phyloP scores from a whole-genome alignment of 2,888 invertebrate species.

The Diaperis boleti region DNA sequence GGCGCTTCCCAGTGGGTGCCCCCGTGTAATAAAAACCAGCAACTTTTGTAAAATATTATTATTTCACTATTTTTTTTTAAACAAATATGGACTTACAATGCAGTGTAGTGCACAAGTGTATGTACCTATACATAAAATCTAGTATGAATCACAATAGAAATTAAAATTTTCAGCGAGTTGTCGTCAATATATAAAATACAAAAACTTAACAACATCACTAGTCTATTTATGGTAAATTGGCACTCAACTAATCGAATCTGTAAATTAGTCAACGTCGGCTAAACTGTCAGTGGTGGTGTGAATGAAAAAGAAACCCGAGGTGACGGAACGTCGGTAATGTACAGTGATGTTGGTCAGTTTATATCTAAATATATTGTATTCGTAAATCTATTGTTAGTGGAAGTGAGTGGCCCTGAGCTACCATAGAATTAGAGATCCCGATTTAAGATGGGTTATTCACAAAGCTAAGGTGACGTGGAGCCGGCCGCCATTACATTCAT shows the following conservation, averaged over 20 bases:
- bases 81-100: constrained; percentile 36
- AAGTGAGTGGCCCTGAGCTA: constrained; percentile 68
- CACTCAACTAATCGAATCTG: constrained; percentile 63
- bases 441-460: constrained; percentile 29
- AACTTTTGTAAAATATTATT: constrained; percentile 26
- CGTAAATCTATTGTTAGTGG: constrained; percentile 63
- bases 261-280: constrained; percentile 54
- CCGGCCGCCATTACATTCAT: not conserved
- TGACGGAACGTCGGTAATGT: constrained; percentile 13
- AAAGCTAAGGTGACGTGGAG: constrained; percentile 18
- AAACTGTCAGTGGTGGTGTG: constrained; percentile 33
- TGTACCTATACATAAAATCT: constrained; percentile 21
- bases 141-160: constrained; percentile 26
- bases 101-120: constrained; percentile 19
- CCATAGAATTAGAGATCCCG: constrained; percentile 55
- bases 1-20: not conserved
- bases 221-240: constrained; percentile 62
- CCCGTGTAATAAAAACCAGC: constrained; percentile 22
- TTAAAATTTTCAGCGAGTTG: constrained; percentile 17
- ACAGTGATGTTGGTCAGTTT: constrained; percentile 46
- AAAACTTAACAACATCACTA: constrained; percentile 60
- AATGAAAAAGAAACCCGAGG: constrained; percentile 8
- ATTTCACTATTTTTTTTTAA: constrained; percentile 25
- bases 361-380: constrained; percentile 46
- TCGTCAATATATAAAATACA: constrained; percentile 44